phyloP scores from a whole-genome alignment of 2,888 invertebrate genomes.

The Yponomeuta plumbellus region DNA sequence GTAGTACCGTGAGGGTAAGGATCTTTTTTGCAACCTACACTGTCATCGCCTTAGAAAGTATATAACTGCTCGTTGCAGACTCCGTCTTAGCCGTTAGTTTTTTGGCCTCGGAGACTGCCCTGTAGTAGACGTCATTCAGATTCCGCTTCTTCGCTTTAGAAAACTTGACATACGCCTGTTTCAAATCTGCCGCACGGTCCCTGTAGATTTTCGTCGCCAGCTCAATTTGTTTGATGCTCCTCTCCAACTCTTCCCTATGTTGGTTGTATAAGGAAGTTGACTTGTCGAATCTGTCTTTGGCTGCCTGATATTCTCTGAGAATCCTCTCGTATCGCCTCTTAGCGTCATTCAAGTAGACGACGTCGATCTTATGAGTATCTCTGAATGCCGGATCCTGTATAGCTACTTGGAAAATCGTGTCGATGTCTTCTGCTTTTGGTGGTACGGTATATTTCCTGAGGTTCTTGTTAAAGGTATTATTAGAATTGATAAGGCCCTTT shows the following conservation, averaged over 20 bases:
- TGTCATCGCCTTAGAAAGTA: too few relatives aligned
- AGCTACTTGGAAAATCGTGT: neutral
- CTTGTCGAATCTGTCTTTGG: neutral
- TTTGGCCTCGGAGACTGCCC: slow-evolving; percentile 39
- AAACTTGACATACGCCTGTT: neutral
- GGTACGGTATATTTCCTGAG: neutral
- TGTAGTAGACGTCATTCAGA: slow-evolving; percentile 42
- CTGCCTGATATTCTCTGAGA: neutral
- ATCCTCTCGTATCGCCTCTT: neutral
- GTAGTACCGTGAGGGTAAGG: too few relatives aligned
- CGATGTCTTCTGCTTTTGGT: neutral
- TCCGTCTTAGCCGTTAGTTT: slow-evolving; percentile 25
- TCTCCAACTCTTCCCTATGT: neutral
- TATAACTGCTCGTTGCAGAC: too few relatives aligned
- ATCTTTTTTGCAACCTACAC: too few relatives aligned
- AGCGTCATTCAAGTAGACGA: neutral
- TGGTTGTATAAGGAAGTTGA: neutral
- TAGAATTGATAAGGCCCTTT: too few relatives aligned
- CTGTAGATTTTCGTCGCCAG: neutral
- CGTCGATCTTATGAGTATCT: neutral
- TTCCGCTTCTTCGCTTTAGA: slow-evolving; percentile 27
- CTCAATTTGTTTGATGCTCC: neutral
- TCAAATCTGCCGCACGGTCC: neutral
- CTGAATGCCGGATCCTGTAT: neutral
- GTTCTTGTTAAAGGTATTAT: too few relatives aligned